These are phyloP conservation scores for Oryctes rhinoceros DNA, from an alignment of 1,140 invertebrate species.

Conservation along the genomic window DNA sequence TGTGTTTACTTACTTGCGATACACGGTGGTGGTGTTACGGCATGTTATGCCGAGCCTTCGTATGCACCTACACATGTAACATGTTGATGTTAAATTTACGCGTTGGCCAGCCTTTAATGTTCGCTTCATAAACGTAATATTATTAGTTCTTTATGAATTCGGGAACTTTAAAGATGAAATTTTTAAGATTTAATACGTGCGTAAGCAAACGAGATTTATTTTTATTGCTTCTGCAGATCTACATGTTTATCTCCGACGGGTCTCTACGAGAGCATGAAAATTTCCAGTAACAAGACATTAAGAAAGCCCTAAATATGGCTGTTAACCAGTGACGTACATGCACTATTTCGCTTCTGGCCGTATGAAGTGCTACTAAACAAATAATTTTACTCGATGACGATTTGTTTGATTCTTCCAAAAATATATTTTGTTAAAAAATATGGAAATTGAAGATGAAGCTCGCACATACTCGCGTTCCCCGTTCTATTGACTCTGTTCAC, in stretches of 20 bases:
- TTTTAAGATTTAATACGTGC: neutral
- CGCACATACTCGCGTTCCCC: too few species aligned
- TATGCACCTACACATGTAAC: neutral
- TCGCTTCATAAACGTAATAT: constrained; percentile 19
- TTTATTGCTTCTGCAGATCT: neutral
- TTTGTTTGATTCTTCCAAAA: too few species aligned
- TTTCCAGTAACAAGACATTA: too few species aligned
- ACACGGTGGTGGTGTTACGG: neutral
- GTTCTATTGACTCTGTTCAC: too few species aligned
- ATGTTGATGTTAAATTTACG: neutral
- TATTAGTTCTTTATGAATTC: constrained; percentile 16
- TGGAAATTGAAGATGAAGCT: too few species aligned
- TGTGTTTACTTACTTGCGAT: neutral
- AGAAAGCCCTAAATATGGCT: too few species aligned
- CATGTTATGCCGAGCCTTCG: neutral
- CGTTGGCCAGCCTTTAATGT: constrained; percentile 12
- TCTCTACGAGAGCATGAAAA: too few species aligned
- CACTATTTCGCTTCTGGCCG: too few species aligned
- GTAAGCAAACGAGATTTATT: neutral
- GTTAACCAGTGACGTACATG: too few species aligned
- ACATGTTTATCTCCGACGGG: neutral
- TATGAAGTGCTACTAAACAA: too few species aligned
- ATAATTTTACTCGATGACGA: too few species aligned
- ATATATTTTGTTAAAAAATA: too few species aligned
- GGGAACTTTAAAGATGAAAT: constrained; percentile 6